Evolutionary conservation across 2,797 vertebrate species (phyloP), one percentile per base, ranked within the genome.

Genomic region (Ibycter americanus): DNA sequence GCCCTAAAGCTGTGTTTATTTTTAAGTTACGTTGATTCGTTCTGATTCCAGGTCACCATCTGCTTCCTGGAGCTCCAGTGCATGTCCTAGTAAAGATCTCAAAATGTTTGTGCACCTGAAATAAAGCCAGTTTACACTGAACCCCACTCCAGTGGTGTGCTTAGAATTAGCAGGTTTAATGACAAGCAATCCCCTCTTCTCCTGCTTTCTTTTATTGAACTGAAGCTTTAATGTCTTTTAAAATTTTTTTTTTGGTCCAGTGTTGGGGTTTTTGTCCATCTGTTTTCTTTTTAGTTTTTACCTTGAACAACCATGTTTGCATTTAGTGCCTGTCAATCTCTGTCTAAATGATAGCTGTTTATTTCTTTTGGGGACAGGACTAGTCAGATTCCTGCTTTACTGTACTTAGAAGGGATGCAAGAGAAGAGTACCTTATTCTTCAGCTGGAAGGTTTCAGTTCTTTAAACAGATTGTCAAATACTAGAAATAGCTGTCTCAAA

Each of bases 101-200:
- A 25, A 76, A 89, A 38, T 42, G 23, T 31, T 47, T 23, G 2
- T 38, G 49, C 54, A 22, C 56, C 34, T 8, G 7, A 79, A 70
- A 21, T 11, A 44, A 31, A 91, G 11, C 36, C 65, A 14, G 6
- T 54, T 44, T 56, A 14, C 61, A 67, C 77, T 79, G 66, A 77
- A 25, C 62, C 38, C 70, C 4, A 0, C 26, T n/a, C 47, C 31
- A 15, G 27, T 1, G 8, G 6, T 55, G 16, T n/a, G 15, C 47
- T 93, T 88, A 12, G 15, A 19, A 25, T 80, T 17, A 88, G 59
- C 36, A 83, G 15, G 4, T 81, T 88, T 88, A 90, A 68, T 34
- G 59, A 44, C 8, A 36, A 66, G 44, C 19, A 40, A 63, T 25
- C 15, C 5, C 8, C 15, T 32, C 18, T 15, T 51, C 38, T 77